Conservation (phyloP, 2,797 vertebrate species). For the Geotrypetes seraphini region DNA sequence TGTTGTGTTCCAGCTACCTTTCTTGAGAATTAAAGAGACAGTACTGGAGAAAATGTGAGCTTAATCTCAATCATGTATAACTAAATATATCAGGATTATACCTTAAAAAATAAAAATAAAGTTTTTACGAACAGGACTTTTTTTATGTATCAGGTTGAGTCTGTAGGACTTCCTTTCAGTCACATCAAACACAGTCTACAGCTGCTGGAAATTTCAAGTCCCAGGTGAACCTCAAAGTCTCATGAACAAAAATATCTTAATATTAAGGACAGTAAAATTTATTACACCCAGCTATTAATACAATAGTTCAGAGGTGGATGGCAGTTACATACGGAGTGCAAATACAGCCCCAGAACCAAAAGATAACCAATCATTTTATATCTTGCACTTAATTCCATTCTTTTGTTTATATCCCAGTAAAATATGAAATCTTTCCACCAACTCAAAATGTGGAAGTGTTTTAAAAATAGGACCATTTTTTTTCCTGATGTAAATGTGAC, state of each 20-base stretch:
- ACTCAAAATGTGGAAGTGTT: slow-evolving; percentile 51
- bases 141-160: too few relatives aligned
- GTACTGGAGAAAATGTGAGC: slow-evolving; percentile 23
- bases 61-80: slow-evolving; percentile 34
- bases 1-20: slow-evolving; percentile 19
- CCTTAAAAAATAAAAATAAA: too few relatives aligned
- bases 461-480: slow-evolving; percentile 39
- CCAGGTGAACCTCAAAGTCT: slow-evolving; percentile 23
- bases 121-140: too few relatives aligned
- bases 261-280: slow-evolving; percentile 23
- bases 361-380: slow-evolving; percentile 31
- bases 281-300: too few relatives aligned
- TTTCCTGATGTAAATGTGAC: slow-evolving; percentile 25
- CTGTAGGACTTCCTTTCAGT: too few relatives aligned
- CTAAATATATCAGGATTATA: slow-evolving; percentile 13
- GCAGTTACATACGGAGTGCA: slow-evolving; percentile 54
- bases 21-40: slow-evolving; percentile 38
- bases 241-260: slow-evolving; percentile 23
- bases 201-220: slow-evolving; percentile 24
- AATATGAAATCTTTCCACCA: slow-evolving; percentile 60
- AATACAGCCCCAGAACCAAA: slow-evolving; percentile 33
- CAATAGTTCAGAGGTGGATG: slow-evolving; percentile 18
- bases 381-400: slow-evolving; percentile 37
- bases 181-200: too few relatives aligned
- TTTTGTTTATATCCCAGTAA: slow-evolving; percentile 43